Conservation (phyloP, 1,140 invertebrate genomes). For the Hycleus cichorii region DNA sequence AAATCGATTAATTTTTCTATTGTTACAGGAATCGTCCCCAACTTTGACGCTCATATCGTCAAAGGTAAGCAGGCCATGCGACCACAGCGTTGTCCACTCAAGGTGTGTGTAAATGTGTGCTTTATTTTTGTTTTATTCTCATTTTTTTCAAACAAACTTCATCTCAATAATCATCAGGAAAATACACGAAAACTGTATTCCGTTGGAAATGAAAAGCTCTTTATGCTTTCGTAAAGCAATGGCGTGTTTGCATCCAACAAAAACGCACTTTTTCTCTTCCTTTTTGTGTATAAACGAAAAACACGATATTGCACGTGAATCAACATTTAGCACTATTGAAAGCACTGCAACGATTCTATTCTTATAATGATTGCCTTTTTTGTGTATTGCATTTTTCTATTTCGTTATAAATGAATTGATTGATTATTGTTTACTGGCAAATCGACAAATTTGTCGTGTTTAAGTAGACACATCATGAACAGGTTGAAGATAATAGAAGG, state of each 20-base stretch:
- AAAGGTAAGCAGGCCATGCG: conserved; percentile 54
- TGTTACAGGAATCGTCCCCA: conserved; percentile 58
- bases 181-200: no score
- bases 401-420: neutral
- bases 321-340: neutral
- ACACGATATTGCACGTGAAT: conserved; percentile 11
- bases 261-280: neutral
- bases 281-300: neutral
- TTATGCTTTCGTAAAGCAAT: no score
- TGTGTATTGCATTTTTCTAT: no score
- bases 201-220: no score
- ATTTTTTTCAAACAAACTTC: neutral
- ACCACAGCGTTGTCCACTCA: conserved; percentile 42
- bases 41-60: conserved; percentile 60
- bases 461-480: neutral
- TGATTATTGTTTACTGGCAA: conserved; percentile 6
- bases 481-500: no score
- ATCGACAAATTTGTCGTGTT: conserved; percentile 13
- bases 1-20: neutral
- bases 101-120: conserved; percentile 42
- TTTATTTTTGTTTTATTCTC: conserved; percentile 13
- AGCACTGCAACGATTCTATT: no score
- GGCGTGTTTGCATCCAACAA: neutral
- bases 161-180: no score
- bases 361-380: no score